A percentile compares a stretch with the other conserved stretches of the same genome.
Conservation (phyloP, 2,797 vertebrate species). For the Coreius guichenoti region DNA sequence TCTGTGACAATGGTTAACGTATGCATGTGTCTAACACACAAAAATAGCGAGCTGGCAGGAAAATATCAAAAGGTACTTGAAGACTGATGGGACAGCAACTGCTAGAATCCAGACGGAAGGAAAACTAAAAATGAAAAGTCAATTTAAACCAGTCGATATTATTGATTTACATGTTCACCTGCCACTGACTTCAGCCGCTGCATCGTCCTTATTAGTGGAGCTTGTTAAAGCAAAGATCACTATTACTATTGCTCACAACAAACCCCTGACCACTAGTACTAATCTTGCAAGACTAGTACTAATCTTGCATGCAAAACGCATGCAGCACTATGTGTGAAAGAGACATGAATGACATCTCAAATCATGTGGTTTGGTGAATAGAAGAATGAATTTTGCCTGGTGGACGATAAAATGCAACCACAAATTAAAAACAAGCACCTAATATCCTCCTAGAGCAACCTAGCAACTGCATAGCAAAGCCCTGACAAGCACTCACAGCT, state of each 20-base stretch:
- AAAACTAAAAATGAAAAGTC: slow-evolving; percentile 15
- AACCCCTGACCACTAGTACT: not conserved
- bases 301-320: not conserved
- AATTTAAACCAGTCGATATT: slow-evolving; percentile 19
- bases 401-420: not conserved
- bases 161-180: slow-evolving; percentile 22
- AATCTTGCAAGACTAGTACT: not conserved
- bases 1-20: not conserved
- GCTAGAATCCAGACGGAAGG: not conserved
- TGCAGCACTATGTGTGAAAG: not conserved
- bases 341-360: not conserved
- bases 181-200: not conserved
- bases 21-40: not conserved
- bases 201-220: slow-evolving; percentile 4
- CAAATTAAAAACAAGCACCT: not conserved
- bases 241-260: slow-evolving; percentile 4
- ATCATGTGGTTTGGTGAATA: not conserved
- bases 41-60: not conserved
- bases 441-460: not conserved
- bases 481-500: too few species aligned
- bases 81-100: not conserved
- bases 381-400: too few species aligned
- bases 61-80: slow-evolving; percentile 5
- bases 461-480: not conserved
- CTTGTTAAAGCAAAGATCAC: slow-evolving; percentile 11